These are phyloP conservation scores for Coleophora flavipennella DNA, from an alignment of 2,888 invertebrate genomes.

Conservation along the genomic window DNA sequence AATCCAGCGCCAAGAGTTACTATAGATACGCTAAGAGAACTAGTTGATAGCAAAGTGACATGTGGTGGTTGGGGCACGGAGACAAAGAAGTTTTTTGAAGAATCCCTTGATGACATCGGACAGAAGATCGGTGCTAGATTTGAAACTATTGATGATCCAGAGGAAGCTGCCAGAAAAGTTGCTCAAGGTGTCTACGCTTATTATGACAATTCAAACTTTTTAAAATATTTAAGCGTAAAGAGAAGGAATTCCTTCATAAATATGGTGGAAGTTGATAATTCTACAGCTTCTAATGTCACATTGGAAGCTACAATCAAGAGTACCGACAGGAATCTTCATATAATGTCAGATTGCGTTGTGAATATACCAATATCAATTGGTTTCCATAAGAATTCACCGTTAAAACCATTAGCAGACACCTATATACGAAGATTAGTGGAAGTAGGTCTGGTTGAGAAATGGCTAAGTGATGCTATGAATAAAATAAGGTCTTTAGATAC, in stretches of 20 bases:
- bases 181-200: slow-evolving; percentile 82
- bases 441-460: slow-evolving; percentile 83
- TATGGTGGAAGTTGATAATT: slow-evolving; percentile 32
- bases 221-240: slow-evolving; percentile 77
- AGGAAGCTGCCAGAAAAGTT: slow-evolving; percentile 77
- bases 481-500: slow-evolving; percentile 67
- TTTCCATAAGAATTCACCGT: slow-evolving; percentile 85
- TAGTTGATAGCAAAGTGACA: slow-evolving; percentile 76
- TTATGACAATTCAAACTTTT: slow-evolving; percentile 82
- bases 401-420: slow-evolving; percentile 78
- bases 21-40: slow-evolving; percentile 81
- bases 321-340: slow-evolving; percentile 75
- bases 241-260: slow-evolving; percentile 48
- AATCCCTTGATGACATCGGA: slow-evolving; percentile 77
- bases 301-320: slow-evolving; percentile 15
- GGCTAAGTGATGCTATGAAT: slow-evolving; percentile 82
- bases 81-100: slow-evolving; percentile 78
- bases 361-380: slow-evolving; percentile 87
- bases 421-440: slow-evolving; percentile 79
- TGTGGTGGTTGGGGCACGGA: slow-evolving; percentile 83
- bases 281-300: slow-evolving; percentile 24
- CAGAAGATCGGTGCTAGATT: slow-evolving; percentile 79
- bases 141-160: slow-evolving; percentile 74
- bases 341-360: slow-evolving; percentile 86
- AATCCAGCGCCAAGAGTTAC: slow-evolving; percentile 84